Evolutionary conservation across 1,140 invertebrate species (phyloP).

Genomic region (Micrasema minimum): DNA sequence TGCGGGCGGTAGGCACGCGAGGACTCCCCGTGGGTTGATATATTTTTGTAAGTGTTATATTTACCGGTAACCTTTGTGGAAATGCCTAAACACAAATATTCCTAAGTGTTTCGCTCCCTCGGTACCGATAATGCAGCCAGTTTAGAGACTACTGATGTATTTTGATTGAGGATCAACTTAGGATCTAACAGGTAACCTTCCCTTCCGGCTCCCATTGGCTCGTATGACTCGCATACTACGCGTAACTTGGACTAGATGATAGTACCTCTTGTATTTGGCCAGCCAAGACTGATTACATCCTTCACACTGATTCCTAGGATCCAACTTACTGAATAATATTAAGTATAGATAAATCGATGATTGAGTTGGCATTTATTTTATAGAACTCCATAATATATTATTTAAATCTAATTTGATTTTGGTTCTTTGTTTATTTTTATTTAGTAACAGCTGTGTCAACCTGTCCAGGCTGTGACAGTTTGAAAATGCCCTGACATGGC

Average conservation of each 20-base stretch:
- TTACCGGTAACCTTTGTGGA: conserved; percentile 41
- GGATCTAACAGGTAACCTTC: not conserved
- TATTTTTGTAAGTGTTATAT: conserved; percentile 53
- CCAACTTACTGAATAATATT: conserved; percentile 25
- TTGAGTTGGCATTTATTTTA: too few species aligned
- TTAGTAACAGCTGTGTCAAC: too few species aligned
- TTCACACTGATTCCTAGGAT: conserved; percentile 27
- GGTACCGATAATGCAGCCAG: conserved; percentile 8
- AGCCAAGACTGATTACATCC: conserved; percentile 43
- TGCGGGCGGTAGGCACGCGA: conserved; percentile 2
- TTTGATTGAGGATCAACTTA: not conserved
- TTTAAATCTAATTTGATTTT: too few species aligned
- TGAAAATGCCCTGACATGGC: too few species aligned
- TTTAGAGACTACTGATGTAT: conserved; percentile 4
- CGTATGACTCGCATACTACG: not conserved
- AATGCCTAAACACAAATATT: conserved; percentile 38
- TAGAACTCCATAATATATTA: too few species aligned
- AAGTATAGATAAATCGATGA: conserved; percentile 21
- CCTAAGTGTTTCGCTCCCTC: conserved; percentile 5
- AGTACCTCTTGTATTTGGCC: conserved; percentile 33
- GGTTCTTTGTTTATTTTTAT: too few species aligned
- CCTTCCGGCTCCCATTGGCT: not conserved
- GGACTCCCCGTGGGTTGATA: conserved; percentile 33
- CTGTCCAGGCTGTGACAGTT: too few species aligned
- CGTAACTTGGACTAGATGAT: conserved; percentile 26